Conservation (phyloP, 2,113 vertebrate species). For the Recurvirostra avosetta region DNA sequence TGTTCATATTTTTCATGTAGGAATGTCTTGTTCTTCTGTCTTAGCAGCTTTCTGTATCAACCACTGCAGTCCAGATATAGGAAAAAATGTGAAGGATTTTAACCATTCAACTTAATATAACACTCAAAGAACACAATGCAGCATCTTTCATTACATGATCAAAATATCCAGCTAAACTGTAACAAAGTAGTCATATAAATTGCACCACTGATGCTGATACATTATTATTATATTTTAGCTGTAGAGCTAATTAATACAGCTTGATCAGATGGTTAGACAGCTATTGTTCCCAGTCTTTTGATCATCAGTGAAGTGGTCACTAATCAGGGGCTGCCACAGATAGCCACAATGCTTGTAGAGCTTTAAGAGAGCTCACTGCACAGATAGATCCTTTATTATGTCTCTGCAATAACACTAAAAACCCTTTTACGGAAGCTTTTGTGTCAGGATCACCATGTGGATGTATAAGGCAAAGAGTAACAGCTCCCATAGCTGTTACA, state of each 20-base stretch:
- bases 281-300: not conserved
- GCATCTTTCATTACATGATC: not conserved
- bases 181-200: not conserved
- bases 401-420: not conserved
- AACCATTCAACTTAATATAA: not conserved
- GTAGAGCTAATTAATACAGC: not conserved
- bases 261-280: not conserved
- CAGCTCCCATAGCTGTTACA: not conserved
- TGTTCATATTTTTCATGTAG: not conserved
- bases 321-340: not conserved
- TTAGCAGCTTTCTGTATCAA: constrained; percentile 12
- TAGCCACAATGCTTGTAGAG: not conserved
- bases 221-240: not conserved
- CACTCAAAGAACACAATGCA: not conserved
- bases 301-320: not conserved
- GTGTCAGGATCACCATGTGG: not conserved
- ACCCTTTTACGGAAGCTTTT: not conserved
- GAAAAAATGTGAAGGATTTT: constrained; percentile 48
- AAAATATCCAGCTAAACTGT: not conserved
- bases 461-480: not conserved
- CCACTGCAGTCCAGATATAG: not conserved
- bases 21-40: constrained; percentile 17
- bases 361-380: not conserved
- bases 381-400: not conserved
- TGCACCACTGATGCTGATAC: not conserved